A percentile compares a stretch with the other conserved stretches of the same genome.
Conservation (phyloP, 2,113 vertebrate species). For the Gasterosteus nipponicus region DNA sequence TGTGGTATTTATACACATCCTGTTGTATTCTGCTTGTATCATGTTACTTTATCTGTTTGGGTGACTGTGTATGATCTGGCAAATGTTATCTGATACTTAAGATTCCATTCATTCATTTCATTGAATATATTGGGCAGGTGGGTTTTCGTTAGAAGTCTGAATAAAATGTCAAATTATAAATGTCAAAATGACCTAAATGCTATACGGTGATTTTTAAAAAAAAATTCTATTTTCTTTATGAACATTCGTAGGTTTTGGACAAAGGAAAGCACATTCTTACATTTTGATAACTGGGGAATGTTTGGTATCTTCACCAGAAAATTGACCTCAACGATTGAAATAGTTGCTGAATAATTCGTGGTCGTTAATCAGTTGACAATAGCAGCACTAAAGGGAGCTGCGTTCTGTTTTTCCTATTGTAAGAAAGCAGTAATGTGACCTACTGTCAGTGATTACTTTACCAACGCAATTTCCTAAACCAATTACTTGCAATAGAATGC, state of each 20-base stretch:
- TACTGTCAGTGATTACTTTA: slow-evolving; percentile 49
- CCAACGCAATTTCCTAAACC: slow-evolving; percentile 67
- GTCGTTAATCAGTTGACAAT: neutral
- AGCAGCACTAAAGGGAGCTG: slow-evolving; percentile 24
- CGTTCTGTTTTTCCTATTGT: slow-evolving; percentile 39
- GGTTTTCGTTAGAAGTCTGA: neutral
- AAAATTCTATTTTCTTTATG: neutral
- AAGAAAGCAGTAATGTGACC: slow-evolving; percentile 42
- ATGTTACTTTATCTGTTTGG: neutral
- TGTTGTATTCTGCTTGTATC: neutral
- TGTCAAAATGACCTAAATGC: neutral
- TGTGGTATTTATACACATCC: neutral
- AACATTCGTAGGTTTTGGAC: neutral
- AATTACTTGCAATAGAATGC: slow-evolving; percentile 70
- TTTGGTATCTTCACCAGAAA: neutral
- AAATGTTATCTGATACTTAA: neutral
- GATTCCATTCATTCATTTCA: neutral
- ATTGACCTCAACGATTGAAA: neutral
- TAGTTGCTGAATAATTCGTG: neutral
- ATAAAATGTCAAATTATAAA: neutral
- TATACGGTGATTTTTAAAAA: neutral
- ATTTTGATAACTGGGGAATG: neutral
- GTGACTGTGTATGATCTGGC: neutral
- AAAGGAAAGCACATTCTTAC: neutral
- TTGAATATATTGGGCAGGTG: no score